A percentile compares a stretch with the other conserved stretches of the same genome.
These are phyloP conservation scores for Hirtodrosophila alboralis DNA, from an alignment of 2,888 invertebrate species.

Conservation along the genomic window DNA sequence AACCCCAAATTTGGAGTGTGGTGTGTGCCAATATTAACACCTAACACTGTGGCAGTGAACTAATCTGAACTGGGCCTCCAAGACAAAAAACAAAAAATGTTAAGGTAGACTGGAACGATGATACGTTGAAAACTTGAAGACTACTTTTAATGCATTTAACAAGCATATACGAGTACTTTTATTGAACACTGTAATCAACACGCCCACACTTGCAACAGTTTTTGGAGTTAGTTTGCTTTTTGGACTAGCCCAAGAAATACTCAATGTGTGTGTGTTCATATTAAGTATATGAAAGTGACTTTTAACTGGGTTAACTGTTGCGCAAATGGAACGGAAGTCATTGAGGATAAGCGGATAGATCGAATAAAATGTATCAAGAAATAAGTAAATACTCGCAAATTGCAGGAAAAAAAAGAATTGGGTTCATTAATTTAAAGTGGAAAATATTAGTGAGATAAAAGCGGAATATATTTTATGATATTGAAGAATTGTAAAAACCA, in stretches of 20 bases:
- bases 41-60: conserved; percentile 52
- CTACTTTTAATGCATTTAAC: conserved; percentile 68
- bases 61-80: conserved; percentile 32
- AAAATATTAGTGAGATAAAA: not conserved
- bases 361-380: not conserved
- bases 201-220: conserved; percentile 55
- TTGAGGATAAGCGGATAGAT: conserved; percentile 20
- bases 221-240: no score
- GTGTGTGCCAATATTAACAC: conserved; percentile 71
- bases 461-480: no score
- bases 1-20: conserved; percentile 48
- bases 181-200: conserved; percentile 63
- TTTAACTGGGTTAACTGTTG: conserved; percentile 63
- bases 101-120: conserved; percentile 31
- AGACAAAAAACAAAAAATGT: no score
- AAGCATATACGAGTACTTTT: conserved; percentile 40
- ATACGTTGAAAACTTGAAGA: conserved; percentile 53
- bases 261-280: conserved; percentile 22
- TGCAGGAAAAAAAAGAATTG: conserved; percentile 1
- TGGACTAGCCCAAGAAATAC: conserved; percentile 27
- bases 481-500: no score
- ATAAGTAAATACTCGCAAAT: conserved; percentile 1
- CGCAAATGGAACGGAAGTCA: conserved; percentile 68
- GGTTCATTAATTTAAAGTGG: conserved; percentile 1
- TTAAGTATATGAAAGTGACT: conserved; percentile 38